Percentiles rank a stretch among this genome's conserved stretches.
Evolutionary conservation across 2,113 vertebrate species (phyloP).

Genomic region (Grallaria varia): DNA sequence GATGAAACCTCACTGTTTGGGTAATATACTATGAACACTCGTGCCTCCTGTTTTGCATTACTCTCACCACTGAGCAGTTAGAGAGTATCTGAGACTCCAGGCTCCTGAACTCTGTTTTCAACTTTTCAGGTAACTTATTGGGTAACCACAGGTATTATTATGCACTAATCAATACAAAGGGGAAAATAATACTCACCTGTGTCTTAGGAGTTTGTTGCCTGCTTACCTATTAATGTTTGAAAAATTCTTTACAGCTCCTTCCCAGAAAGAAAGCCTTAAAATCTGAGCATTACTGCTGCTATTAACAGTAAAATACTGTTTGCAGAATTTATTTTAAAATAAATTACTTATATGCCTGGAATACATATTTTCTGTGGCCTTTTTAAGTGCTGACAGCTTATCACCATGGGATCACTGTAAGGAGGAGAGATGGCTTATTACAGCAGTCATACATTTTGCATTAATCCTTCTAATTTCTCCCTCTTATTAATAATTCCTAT

Average conservation of each 20-base stretch:
- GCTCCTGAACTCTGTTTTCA: background rate
- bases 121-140: background rate
- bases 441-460: background rate
- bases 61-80: background rate
- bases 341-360: background rate
- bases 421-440: background rate
- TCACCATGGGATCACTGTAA: background rate
- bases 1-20: background rate
- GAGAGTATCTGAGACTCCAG: background rate
- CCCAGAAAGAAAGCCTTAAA: background rate
- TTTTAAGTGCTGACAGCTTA: background rate
- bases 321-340: background rate
- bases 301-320: background rate
- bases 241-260: background rate
- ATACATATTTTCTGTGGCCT: background rate
- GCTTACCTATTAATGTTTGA: background rate
- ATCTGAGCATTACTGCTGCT: background rate
- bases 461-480: background rate
- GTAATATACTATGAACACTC: background rate
- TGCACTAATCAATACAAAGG: background rate
- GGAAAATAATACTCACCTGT: background rate
- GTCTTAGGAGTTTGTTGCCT: background rate
- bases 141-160: background rate
- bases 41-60: background rate
- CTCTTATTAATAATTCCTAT: background rate